Evolutionary conservation across 1,140 invertebrate species (phyloP).

Genomic region (Ceratoteleas bidentatus): DNA sequence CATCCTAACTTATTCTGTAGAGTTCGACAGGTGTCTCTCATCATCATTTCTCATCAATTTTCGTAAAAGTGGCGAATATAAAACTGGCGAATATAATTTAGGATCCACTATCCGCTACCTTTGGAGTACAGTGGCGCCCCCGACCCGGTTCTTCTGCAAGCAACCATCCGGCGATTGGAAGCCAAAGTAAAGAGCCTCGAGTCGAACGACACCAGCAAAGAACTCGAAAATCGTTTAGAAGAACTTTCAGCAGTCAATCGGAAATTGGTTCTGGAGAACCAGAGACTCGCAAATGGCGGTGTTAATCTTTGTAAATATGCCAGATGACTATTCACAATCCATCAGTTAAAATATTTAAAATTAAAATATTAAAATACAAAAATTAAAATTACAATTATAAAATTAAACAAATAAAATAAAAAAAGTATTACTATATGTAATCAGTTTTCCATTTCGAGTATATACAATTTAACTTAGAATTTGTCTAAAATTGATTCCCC

Average conservation of each 20-base stretch:
- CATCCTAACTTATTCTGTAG: slow-evolving; percentile 78
- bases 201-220: slow-evolving; percentile 54
- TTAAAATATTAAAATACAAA: no score
- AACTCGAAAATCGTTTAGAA: slow-evolving; percentile 64
- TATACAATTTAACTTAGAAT: no score
- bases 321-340: no score
- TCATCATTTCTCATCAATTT: background rate
- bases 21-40: slow-evolving; percentile 74
- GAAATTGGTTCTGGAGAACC: slow-evolving; percentile 72
- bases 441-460: no score
- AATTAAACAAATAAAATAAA: no score
- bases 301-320: background rate
- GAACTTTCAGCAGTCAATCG: slow-evolving; percentile 69
- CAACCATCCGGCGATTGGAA: slow-evolving; percentile 79
- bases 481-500: no score
- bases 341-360: no score
- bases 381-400: no score
- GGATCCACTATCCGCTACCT: slow-evolving; percentile 81
- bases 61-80: background rate
- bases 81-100: background rate
- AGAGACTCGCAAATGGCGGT: slow-evolving; percentile 63
- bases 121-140: slow-evolving; percentile 81
- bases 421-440: no score
- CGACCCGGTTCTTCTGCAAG: slow-evolving; percentile 79
- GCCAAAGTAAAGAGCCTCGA: slow-evolving; percentile 75